Percentiles rank a stretch among this genome's conserved stretches.
Evolutionary conservation across 2,888 invertebrate species (phyloP).

Genomic region (Periphyllus acericola): DNA sequence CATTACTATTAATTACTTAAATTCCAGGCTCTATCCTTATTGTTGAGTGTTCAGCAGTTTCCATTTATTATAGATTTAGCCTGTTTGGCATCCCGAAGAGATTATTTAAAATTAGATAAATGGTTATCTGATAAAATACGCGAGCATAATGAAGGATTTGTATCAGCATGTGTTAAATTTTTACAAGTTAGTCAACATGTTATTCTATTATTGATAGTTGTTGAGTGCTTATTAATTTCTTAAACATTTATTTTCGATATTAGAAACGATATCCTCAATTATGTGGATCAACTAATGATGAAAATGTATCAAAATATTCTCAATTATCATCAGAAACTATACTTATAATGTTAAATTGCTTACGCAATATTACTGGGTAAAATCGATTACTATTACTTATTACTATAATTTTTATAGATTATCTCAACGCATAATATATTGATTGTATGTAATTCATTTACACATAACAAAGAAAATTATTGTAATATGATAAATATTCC

Average conservation of each 20-base stretch:
- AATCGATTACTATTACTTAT: conserved; percentile 22
- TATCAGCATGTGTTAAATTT: conserved; percentile 86
- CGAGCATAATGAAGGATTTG: conserved; percentile 91
- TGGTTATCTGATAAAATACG: conserved; percentile 97
- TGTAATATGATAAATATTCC: too few relatives aligned
- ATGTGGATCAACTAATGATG: conserved; percentile 75
- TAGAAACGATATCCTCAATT: conserved; percentile 88
- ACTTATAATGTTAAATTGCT: conserved; percentile 86
- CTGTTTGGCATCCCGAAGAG: conserved; percentile 94
- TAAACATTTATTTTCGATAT: neutral
- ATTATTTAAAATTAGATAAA: conserved; percentile 97
- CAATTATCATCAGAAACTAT: conserved; percentile 91
- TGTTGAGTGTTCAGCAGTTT: conserved; percentile 90
- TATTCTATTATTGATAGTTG: neutral
- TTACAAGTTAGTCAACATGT: conserved; percentile 71
- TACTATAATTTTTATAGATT: too few relatives aligned
- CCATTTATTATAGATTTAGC: conserved; percentile 98
- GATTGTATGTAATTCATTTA: neutral
- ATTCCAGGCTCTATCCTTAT: conserved; percentile 83
- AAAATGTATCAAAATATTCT: conserved; percentile 84
- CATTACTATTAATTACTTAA: conserved; percentile 31
- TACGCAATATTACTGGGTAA: conserved; percentile 74
- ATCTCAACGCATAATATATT: too few relatives aligned
- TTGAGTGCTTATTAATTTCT: neutral
- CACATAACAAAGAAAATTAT: neutral